Evolutionary conservation across 2,888 invertebrate species (phyloP).

Genomic region (Ectemnius continuus): DNA sequence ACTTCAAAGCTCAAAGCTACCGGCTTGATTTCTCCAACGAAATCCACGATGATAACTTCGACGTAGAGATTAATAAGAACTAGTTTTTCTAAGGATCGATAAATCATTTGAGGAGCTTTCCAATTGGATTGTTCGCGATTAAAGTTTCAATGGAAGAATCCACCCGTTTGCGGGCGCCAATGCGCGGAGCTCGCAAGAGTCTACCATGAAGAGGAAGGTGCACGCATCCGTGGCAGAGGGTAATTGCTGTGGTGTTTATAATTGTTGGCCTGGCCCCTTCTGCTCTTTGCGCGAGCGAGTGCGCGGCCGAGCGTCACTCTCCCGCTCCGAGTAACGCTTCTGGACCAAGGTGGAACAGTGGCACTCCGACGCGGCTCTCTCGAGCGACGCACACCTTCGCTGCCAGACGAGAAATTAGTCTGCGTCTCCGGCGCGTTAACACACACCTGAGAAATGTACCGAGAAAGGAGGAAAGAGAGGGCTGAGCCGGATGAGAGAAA

Average conservation of each 20-base stretch:
- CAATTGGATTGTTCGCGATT: conserved; percentile 18
- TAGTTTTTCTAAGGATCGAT: no score
- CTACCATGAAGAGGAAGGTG: conserved; percentile 41
- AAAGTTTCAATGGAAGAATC: conserved; percentile 34
- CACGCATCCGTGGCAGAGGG: conserved; percentile 56
- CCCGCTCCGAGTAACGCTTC: conserved; percentile 40
- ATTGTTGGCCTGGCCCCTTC: conserved; percentile 63
- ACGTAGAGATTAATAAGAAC: no score
- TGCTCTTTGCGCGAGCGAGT: conserved; percentile 34
- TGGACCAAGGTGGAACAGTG: no score
- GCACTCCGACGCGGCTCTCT: conserved; percentile 49
- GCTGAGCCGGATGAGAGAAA: neutral
- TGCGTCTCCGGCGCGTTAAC: conserved; percentile 53
- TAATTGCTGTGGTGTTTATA: conserved; percentile 71
- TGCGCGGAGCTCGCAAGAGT: conserved; percentile 22
- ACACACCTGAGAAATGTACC: conserved; percentile 27
- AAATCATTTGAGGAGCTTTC: no score
- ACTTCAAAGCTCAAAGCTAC: no score
- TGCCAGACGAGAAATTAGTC: conserved; percentile 63
- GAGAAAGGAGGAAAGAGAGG: conserved; percentile 21
- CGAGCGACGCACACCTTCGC: conserved; percentile 38
- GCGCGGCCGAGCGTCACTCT: conserved; percentile 32
- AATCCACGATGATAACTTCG: no score
- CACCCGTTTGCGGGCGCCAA: conserved; percentile 9
- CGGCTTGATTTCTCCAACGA: no score